Conservation (phyloP, 53 echinoderm and acorn worm species). For the Henricia sp. region DNA sequence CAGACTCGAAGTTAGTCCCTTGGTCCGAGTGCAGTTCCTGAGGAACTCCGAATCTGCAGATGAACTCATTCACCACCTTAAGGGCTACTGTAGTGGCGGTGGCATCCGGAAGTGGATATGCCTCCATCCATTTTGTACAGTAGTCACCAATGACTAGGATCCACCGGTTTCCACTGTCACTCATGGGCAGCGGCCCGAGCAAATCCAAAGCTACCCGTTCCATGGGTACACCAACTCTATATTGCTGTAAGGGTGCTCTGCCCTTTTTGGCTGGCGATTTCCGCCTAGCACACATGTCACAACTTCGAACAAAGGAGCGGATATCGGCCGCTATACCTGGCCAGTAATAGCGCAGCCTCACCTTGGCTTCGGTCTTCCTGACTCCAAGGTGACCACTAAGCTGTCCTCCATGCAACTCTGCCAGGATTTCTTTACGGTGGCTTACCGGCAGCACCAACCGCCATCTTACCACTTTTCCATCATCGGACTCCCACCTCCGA, state of each 20-base stretch:
- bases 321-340: constrained; percentile 52
- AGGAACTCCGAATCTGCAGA: constrained; percentile 50
- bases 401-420: background rate
- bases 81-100: constrained; percentile 38
- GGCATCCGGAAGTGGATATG: constrained; percentile 44
- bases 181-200: constrained; percentile 43
- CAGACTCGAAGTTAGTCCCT: constrained; percentile 59
- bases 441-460: background rate
- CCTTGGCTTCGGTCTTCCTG: constrained; percentile 57
- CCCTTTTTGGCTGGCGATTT: constrained; percentile 36
- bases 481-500: constrained; percentile 1
- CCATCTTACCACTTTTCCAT: background rate
- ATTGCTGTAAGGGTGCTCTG: constrained; percentile 48
- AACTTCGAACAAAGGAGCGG: constrained; percentile 46
- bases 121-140: constrained; percentile 59
- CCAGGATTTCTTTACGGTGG: background rate
- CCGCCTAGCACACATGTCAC: constrained; percentile 43
- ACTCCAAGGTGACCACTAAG: background rate
- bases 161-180: constrained; percentile 33
- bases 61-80: constrained; percentile 50
- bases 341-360: constrained; percentile 62
- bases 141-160: constrained; percentile 60
- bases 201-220: constrained; percentile 66
- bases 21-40: constrained; percentile 53
- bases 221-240: constrained; percentile 24